Evolutionary conservation across 1,140 invertebrate genomes (phyloP), one percentile per base, ranked within the genome.

Genomic region (Rhopalosiphum padi): DNA sequence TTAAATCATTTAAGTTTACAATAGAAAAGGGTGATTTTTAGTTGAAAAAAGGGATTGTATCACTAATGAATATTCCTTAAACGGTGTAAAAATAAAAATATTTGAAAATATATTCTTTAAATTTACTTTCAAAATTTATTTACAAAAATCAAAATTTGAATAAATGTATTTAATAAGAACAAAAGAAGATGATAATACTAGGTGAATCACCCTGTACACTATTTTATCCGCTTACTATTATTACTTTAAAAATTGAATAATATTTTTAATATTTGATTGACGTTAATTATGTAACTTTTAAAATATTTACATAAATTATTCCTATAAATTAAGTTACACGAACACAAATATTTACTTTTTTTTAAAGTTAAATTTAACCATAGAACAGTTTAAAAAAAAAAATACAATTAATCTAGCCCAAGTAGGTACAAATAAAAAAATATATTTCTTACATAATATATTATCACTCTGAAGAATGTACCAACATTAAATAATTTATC

Each of bases 271-370:
- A 77, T n/a, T n/a, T 77, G n/a, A 77, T n/a, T 5, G 60, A 77
- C 21, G n/a, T 77, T n/a, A 77, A 77, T 35, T 77, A 77, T 77
- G 18, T n/a, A 77, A 77, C 1, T 77, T 77, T n/a, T 77, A n/a
- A 77, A 77, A 77, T 77, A 77, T 77, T 77, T 77, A 77, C 30
- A 77, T 77, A 77, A 77, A n/a, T 77, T 77, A n/a, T 35, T n/a
- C 11, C n/a, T 77, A n/a, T 77, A 77, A 77, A 77, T n/a, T 68
- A 77, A 35, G n/a, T 15, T 77, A 77, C 30, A 77, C 15, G n/a
- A n/a, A 77, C 18, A 68, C 18, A 77, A 77, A 77, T 5, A n/a
- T 77, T n/a, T n/a, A n/a, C 60, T 68, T 68, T 68, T 68, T n/a
- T 30, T n/a, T 15, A n/a, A n/a, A n/a, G 15, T 5, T 77, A n/a